A percentile compares a stretch with the other conserved stretches of the same genome.
Evolutionary conservation across 30 jellyfish, hydroid and myxozoan genomes (phyloP).

Genomic region (Pseudorhiza aurosa): DNA sequence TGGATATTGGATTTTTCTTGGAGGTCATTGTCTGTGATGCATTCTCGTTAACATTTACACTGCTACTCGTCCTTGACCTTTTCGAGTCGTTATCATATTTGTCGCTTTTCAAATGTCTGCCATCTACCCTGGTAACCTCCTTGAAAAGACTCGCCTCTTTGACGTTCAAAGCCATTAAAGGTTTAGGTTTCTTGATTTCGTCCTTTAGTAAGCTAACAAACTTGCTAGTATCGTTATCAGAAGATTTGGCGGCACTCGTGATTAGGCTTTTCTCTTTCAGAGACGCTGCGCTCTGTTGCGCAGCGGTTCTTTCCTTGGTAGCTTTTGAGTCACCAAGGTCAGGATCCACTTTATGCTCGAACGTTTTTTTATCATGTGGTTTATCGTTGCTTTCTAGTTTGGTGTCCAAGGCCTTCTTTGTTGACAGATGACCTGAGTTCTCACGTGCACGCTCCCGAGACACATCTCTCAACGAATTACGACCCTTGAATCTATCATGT

Average conservation of each 20-base stretch:
- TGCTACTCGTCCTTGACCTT: neutral
- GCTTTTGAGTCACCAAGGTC: too few species aligned
- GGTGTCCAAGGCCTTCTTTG: neutral
- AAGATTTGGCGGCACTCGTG: neutral
- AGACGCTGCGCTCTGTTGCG: neutral
- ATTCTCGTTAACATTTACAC: neutral
- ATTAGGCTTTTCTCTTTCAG: neutral
- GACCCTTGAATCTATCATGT: neutral
- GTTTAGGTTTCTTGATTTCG: slow-evolving; percentile 4
- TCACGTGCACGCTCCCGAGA: neutral
- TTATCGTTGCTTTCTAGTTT: too few species aligned
- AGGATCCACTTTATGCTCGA: too few species aligned
- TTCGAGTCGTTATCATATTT: neutral
- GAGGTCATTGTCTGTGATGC: neutral
- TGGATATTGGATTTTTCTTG: neutral
- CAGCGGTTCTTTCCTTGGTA: neutral
- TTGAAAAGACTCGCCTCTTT: neutral
- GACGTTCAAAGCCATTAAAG: slow-evolving; percentile 12
- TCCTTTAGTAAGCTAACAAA: neutral
- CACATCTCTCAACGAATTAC: neutral
- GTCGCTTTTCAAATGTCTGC: neutral
- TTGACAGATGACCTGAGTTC: neutral
- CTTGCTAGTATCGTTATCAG: neutral
- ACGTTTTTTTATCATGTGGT: too few species aligned
- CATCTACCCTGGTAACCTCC: neutral